phyloP scores from a whole-genome alignment of 2,888 invertebrate genomes.

The Hyalella azteca region DNA sequence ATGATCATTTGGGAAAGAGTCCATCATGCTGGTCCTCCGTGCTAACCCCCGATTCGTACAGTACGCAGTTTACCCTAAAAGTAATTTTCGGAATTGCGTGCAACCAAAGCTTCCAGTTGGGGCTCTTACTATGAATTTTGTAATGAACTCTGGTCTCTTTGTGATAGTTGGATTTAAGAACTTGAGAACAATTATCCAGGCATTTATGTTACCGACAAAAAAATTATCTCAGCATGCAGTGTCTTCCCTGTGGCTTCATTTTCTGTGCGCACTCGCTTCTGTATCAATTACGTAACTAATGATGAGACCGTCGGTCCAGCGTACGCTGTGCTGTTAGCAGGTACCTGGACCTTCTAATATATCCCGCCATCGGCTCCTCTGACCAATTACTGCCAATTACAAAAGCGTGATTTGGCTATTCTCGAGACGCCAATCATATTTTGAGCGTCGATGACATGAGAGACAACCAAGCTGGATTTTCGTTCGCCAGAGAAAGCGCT shows the following conservation, averaged over 20 bases:
- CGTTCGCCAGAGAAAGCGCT: no score
- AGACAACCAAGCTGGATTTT: background rate
- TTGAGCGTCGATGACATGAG: constrained; percentile 13
- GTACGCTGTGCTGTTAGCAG: constrained; percentile 11
- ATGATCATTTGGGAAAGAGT: background rate
- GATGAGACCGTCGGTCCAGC: no score
- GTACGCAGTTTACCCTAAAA: no score
- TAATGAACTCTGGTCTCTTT: no score
- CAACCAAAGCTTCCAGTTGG: no score
- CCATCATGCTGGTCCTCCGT: background rate
- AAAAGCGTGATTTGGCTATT: constrained; percentile 29
- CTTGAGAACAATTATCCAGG: no score
- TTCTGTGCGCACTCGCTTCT: background rate
- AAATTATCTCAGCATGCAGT: background rate
- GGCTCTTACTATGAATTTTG: no score
- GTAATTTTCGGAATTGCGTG: no score
- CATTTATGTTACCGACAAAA: no score
- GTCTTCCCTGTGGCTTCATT: background rate
- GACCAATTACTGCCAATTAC: constrained; percentile 25
- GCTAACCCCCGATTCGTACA: no score
- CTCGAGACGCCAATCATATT: constrained; percentile 23
- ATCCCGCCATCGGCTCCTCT: background rate
- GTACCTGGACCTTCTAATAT: background rate
- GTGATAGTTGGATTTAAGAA: no score
- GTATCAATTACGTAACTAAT: constrained; percentile 26